A percentile compares a stretch with the other conserved stretches of the same genome.
Conservation (phyloP, 2,113 vertebrate genomes). For the Bolborhynchus lineola region DNA sequence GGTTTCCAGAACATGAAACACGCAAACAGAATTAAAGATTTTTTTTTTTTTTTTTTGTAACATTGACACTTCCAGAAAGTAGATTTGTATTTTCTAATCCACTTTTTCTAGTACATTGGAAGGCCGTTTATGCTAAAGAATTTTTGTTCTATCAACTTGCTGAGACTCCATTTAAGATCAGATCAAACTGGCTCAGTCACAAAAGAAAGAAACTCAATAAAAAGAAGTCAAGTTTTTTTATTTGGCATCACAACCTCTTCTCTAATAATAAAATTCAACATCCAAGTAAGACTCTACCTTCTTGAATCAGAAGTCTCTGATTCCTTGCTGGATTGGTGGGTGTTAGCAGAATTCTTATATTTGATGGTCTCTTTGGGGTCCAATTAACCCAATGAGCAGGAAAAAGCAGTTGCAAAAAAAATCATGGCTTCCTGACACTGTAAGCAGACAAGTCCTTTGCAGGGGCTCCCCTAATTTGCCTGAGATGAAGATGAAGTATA, state of each 20-base stretch:
- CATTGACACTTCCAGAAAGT: not conserved
- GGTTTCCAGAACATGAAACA: not conserved
- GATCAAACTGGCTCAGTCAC: not conserved
- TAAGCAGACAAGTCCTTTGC: not conserved
- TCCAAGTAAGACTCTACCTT: not conserved
- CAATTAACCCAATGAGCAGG: not conserved
- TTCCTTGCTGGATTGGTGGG: not conserved
- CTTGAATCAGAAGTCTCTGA: not conserved
- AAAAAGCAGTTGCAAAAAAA: not conserved
- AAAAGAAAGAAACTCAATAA: not conserved
- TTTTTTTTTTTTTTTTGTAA: not conserved
- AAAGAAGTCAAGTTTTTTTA: not conserved
- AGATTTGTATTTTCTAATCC: constrained; percentile 15
- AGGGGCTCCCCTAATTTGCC: not conserved
- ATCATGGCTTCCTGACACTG: not conserved
- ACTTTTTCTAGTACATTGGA: not conserved
- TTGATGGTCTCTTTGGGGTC: not conserved
- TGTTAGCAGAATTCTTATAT: not conserved
- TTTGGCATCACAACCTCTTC: not conserved
- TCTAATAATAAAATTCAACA: not conserved
- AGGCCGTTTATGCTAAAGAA: not conserved
- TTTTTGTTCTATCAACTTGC: constrained; percentile 8
- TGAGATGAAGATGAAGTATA: not conserved
- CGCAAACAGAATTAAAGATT: not conserved
- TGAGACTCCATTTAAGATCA: not conserved